Base-by-base conservation (phyloP, 2,888 invertebrate species). In the Cantharis nigra region DNA sequence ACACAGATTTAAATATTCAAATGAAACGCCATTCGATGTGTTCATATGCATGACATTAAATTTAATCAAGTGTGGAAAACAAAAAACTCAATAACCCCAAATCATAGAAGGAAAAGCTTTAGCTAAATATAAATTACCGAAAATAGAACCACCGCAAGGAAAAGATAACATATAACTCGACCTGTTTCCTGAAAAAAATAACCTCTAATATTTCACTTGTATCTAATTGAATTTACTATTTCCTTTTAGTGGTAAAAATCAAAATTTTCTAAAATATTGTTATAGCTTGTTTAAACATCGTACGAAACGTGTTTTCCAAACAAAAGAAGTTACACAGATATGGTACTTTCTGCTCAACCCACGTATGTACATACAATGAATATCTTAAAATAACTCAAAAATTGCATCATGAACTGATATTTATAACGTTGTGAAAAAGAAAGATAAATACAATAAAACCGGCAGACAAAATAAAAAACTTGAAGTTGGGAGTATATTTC, bases 11-110 rank as follows among this genome's bases (percentile, higher is more conserved):
- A 30, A 72, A 67, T 72, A 71, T 72, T 73, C 67, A 62, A 69
- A 67, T 73, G 62, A 73, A 73, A 65, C 67, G 14, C 62, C 69
- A 23, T 65, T 72, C 65, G 64, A 72, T 33, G 67, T 74, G 74
- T 70, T 74, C 70, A 63, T 74, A 18, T 74, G 74, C 26, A 74
- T 63, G 28, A 74, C 67, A 64, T 70, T 69, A 74, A 74, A 74
- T 74, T 74, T 69, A 70, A 74, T 74, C 69, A 69, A 74, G 74
- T 23, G 26, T 69, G 18, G 70, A 70, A 69, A 69, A 74, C 69
- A 63, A 63, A 63, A 74, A 63, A 72, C 49, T 49, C 63, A 70
- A 74, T 74, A 69, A 70, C 30, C 30, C 30, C 14, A 70, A 69
- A 69, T 74, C 70, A 69, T 28, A 63, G 26, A 63, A 69, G 26